Base-by-base conservation (phyloP, 2,113 vertebrate genomes). In the Sceloporus tristichus region DNA sequence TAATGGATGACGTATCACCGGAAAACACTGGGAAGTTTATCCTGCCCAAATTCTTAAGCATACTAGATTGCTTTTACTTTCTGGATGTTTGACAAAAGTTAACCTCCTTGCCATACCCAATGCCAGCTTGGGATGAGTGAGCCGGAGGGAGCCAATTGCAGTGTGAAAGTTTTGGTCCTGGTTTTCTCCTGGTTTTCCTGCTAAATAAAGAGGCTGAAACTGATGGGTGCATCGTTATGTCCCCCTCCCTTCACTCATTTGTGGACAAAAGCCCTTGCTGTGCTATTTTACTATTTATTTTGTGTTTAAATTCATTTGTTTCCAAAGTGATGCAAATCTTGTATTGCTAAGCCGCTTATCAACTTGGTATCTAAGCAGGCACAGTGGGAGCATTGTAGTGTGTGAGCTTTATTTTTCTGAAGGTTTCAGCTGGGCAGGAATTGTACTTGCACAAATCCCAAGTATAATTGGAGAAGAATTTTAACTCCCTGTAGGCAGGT, bases 361-460 rank as follows among this genome's bases (percentile, higher is more conserved):
- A 75, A 56, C 16, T n/a, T 87, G 79, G 65, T 40, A 90, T 0
- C 0, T 87, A 48, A 3, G 53, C 1, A 1, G 25, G 40, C 62
- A 13, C 14, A 75, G 29, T 70, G 21, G 40, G 9, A 1, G 0
- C 13, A 66, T 65, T 27, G 48, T 48, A 13, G 59, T 53, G n/a
- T 81, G 25, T 27, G 70, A 40, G 21, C 21, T 80, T 79, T 54
- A 74, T 85, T 65, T 59, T 71, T 65, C 19, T 48, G 38, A 65
- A 90, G 76, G 34, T 91, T 91, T 91, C 89, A 81, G 10, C 65
- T 25, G 38, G 59, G 74, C 65, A 25, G 87, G 84, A 38, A 84
- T 70, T 79, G 62, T 83, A 19, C 19, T 53, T 48, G 23, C 53
- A 86, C 62, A 86, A 90, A 91, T 86, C 68, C 82, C 7, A 76